Conservation (phyloP, 2,113 vertebrate species). For the Dunckerocampus dactyliophorus region DNA sequence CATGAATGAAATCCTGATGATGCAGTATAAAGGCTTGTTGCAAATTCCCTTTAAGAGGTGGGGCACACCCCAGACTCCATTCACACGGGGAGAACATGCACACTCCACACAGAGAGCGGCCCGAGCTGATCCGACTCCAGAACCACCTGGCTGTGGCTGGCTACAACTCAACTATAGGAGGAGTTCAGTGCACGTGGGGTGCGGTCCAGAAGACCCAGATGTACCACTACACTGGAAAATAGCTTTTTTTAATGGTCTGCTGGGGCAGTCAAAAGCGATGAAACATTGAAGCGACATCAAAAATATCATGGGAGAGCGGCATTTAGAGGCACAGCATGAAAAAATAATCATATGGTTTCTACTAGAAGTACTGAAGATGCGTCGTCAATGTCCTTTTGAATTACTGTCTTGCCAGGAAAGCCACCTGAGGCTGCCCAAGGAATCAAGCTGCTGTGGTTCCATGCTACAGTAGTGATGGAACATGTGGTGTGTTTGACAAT, state of each 20-base stretch:
- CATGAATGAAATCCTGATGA: background rate
- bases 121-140: no score
- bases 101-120: no score
- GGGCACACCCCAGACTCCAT: no score
- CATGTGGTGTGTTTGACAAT: constrained; percentile 2
- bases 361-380: constrained; percentile 46
- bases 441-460: background rate
- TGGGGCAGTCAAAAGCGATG: constrained; percentile 59
- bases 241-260: constrained; percentile 28
- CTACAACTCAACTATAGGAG: no score
- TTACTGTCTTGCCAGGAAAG: constrained; percentile 55
- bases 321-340: constrained; percentile 61
- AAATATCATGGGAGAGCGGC: constrained; percentile 61
- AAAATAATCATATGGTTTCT: constrained; percentile 52
- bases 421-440: constrained; percentile 8
- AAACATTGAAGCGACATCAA: constrained; percentile 60
- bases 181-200: constrained; percentile 5
- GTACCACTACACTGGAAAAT: constrained; percentile 7
- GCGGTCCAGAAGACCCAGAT: constrained; percentile 7
- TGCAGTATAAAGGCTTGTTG: background rate
- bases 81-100: no score
- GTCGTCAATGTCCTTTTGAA: constrained; percentile 59
- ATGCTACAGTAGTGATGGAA: background rate
- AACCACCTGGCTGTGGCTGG: no score
- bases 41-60: background rate